A percentile compares a stretch with the other conserved stretches of the same genome.
Conservation (phyloP, 92 coral and sea anemone species). For the Meandrina meandrites region DNA sequence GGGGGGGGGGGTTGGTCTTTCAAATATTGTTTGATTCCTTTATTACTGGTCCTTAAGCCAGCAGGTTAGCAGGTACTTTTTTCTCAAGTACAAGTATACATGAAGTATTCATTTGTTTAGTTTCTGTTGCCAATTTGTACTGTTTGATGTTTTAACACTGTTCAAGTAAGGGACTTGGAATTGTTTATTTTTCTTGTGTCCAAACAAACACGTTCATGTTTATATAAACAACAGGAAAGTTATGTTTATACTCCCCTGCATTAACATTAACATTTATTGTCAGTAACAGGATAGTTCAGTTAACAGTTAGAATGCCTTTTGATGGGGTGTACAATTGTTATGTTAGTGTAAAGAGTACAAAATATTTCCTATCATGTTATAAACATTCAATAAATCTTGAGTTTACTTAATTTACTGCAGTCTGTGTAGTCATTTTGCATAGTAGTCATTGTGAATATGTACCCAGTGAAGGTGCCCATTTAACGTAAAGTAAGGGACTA, state of each 20-base stretch:
- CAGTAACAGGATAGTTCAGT: background rate
- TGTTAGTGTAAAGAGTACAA: background rate
- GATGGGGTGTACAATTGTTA: background rate
- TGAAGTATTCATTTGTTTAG: background rate
- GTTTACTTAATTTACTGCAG: background rate
- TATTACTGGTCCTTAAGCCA: background rate
- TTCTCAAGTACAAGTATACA: background rate
- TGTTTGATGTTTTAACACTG: slow-evolving; percentile 5
- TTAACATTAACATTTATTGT: background rate
- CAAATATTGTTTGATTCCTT: slow-evolving; percentile 41
- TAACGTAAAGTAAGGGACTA: background rate
- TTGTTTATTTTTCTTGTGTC: background rate
- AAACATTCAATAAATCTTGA: slow-evolving; percentile 6
- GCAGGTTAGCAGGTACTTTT: background rate
- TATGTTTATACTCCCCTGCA: too few relatives aligned
- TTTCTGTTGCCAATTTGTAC: background rate
- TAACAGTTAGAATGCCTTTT: background rate
- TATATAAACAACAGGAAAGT: background rate
- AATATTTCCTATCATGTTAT: background rate
- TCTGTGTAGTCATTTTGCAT: slow-evolving; percentile 2
- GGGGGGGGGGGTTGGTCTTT: too few relatives aligned
- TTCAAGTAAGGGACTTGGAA: slow-evolving; percentile 12
- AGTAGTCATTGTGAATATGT: background rate
- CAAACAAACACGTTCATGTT: background rate
- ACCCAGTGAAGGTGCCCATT: too few relatives aligned